Evolutionary conservation across 2,797 vertebrate species (phyloP), one percentile per base, ranked within the genome.

Genomic region (Smutsia gigantea): DNA sequence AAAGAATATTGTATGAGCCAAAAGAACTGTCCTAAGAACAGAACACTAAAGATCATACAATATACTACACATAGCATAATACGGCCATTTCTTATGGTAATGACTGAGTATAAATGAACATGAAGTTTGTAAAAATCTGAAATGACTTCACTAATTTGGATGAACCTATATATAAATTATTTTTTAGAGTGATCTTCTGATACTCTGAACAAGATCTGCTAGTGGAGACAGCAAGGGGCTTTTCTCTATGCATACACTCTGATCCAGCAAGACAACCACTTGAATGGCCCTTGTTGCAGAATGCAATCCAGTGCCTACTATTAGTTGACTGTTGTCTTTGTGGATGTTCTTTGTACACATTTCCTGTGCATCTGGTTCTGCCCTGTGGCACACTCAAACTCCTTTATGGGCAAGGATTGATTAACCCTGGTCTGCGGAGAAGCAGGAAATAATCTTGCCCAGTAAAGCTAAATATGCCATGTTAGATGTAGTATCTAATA

Each of bases 1-100:
- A 90, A 75, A 81, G 78, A 97, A 74, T 42, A 82, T 66, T 72
- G 84, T 82, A 68, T 10, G 72, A 92, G 46, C 12, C 29, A 92
- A 92, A 95, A 79, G 42, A 86, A 75, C 21, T 66, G 46, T 49
- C 51, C n/a, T 29, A 92, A 82, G 49, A 72, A 49, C 34, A 88
- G 17, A 11, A 49, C 31, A 63, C 29, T 81, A 90, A 92, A 72
- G 27, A 37, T 55, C 10, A 21, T 31, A 77, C 1, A 34, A 74
- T 15, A 63, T 4, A 87, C 4, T 86, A 46, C 13, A 74, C 2
- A 23, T 42, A 21, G 17, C 10, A 55, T 37, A 53, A 86, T 21
- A 71, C 5, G 12, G 19, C 14, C 66, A 90, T 42, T 81, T 46
- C 42, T 86, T 66, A 13, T 74, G 74, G 12, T 57, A 88, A 79